Conservation (phyloP, 2,888 invertebrate species). For the Eristalinus sepulchralis region DNA sequence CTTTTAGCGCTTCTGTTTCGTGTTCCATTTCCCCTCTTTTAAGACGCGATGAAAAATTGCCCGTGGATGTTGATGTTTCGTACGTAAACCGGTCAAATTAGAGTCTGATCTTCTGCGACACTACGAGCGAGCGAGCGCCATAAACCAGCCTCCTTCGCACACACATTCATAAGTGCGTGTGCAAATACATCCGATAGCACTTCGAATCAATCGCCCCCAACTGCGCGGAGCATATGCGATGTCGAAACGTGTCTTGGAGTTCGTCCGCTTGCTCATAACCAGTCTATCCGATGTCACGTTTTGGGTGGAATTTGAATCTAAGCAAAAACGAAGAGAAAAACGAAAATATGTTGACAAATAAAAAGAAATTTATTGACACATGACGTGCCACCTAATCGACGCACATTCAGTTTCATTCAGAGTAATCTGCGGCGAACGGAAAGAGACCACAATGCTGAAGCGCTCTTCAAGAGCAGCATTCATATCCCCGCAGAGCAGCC, state of each 20-base stretch:
- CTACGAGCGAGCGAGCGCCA: not conserved
- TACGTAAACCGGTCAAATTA: not conserved
- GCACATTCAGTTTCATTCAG: constrained; percentile 6
- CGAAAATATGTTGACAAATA: not conserved
- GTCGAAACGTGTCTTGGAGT: not conserved
- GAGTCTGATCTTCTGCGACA: not conserved
- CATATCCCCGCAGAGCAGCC: not conserved
- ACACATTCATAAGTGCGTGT: not conserved
- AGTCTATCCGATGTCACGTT: not conserved
- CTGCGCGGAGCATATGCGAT: not conserved
- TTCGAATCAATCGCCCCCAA: not conserved
- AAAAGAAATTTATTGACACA: constrained; percentile 30
- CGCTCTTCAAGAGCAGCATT: constrained; percentile 1
- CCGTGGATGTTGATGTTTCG: not conserved
- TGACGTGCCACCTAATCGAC: constrained; percentile 13
- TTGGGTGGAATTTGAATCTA: not conserved
- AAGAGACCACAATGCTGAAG: constrained; percentile 17
- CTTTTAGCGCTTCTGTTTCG: too few relatives aligned
- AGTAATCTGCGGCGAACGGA: not conserved
- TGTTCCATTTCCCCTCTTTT: not conserved
- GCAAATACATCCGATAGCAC: not conserved
- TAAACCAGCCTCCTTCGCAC: not conserved
- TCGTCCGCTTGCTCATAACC: not conserved
- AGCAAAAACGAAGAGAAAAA: not conserved
- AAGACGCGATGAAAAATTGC: not conserved